Conservation (phyloP, 1,140 invertebrate genomes). For the Microplitis mediator region DNA sequence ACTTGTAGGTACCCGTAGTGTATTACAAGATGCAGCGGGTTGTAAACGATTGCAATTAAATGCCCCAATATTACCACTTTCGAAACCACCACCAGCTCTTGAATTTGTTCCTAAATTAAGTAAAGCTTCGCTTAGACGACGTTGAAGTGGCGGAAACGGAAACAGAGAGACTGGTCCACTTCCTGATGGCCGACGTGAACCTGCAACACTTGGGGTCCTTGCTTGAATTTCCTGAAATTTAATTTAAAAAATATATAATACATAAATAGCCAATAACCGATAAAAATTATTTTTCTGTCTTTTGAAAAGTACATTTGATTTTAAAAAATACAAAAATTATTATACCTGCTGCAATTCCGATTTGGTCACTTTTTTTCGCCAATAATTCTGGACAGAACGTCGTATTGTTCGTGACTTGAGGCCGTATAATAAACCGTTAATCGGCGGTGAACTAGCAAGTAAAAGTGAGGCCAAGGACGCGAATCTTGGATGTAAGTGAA, state of each 20-base stretch:
- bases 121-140: slow-evolving; percentile 71
- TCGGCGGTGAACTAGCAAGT: slow-evolving; percentile 71
- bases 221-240: slow-evolving; percentile 71
- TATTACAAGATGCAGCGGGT: slow-evolving; percentile 58
- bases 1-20: slow-evolving; percentile 53
- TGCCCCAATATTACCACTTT: slow-evolving; percentile 42
- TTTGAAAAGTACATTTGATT: background rate
- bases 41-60: slow-evolving; percentile 52
- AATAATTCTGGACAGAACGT: slow-evolving; percentile 78
- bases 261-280: background rate
- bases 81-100: slow-evolving; percentile 42
- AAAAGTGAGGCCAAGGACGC: slow-evolving; percentile 68
- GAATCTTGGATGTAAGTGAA: slow-evolving; percentile 59
- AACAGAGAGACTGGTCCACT: slow-evolving; percentile 63
- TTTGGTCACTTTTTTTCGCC: slow-evolving; percentile 80
- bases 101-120: slow-evolving; percentile 53
- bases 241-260: slow-evolving; percentile 9
- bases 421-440: slow-evolving; percentile 79
- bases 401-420: slow-evolving; percentile 73
- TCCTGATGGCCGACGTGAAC: slow-evolving; percentile 74
- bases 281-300: background rate
- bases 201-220: slow-evolving; percentile 75
- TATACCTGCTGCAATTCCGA: slow-evolving; percentile 74
- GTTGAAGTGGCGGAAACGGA: slow-evolving; percentile 66
- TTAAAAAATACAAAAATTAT: background rate